phyloP scores from a whole-genome alignment of 2,113 vertebrate genomes.

The Procavia capensis region DNA sequence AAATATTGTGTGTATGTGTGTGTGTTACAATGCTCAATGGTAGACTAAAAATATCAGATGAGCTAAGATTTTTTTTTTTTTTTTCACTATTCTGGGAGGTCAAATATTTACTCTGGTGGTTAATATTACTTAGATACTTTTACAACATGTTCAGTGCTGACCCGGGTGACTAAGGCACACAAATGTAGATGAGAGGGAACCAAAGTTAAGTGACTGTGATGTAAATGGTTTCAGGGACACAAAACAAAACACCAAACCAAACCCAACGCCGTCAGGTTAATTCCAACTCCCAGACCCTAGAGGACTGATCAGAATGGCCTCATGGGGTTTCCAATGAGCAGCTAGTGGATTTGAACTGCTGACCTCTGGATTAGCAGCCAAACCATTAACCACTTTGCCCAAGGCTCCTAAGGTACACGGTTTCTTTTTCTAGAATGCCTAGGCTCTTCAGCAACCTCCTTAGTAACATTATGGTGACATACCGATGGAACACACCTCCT shows the following conservation, averaged over 20 bases:
- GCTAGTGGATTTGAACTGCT: no score
- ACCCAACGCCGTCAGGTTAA: no score
- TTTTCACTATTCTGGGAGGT: neutral
- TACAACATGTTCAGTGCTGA: neutral
- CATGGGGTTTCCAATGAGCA: no score
- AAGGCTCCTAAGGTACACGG: neutral
- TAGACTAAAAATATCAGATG: constrained; percentile 22
- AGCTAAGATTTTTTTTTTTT: neutral
- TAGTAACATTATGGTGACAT: neutral
- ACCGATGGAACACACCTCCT: neutral
- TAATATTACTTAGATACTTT: constrained; percentile 35
- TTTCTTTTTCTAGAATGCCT: neutral
- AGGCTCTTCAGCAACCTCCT: neutral
- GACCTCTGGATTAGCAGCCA: no score
- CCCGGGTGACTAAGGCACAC: neutral
- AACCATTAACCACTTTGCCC: no score
- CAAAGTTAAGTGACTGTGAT: neutral
- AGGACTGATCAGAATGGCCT: no score
- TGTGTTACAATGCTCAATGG: constrained; percentile 36
- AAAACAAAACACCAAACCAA: no score
- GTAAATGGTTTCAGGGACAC: neutral
- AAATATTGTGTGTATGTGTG: neutral
- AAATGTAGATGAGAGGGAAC: neutral
- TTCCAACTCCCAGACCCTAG: no score
- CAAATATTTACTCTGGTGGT: constrained; percentile 21